These are phyloP conservation scores for Capitulum mitella DNA, from an alignment of 2,888 invertebrate species.

Conservation along the genomic window DNA sequence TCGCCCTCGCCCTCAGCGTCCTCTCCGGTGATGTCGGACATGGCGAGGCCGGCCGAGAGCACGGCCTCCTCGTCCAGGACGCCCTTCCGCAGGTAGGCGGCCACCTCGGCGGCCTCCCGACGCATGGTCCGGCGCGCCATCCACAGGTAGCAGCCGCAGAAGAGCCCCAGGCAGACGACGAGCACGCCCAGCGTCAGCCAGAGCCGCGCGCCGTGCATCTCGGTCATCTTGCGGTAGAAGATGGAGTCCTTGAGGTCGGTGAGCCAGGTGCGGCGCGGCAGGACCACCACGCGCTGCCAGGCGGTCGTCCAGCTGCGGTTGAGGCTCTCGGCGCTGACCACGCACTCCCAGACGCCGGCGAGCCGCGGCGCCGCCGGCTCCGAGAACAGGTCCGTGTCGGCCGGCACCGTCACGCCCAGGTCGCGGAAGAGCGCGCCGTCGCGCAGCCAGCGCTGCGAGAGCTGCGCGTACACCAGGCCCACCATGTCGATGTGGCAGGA, in stretches of 20 bases:
- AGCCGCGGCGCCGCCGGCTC: background rate
- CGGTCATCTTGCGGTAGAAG: constrained; percentile 16
- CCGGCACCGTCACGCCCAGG: constrained; percentile 2
- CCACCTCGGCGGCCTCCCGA: background rate
- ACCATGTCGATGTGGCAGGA: constrained; percentile 22
- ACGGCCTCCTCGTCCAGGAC: background rate
- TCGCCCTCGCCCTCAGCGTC: background rate
- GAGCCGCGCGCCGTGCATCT: constrained; percentile 2
- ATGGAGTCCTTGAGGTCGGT: constrained; percentile 12
- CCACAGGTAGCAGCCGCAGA: constrained; percentile 2
- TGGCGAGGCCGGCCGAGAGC: background rate
- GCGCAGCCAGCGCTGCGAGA: constrained; percentile 14
- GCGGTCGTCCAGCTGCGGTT: constrained; percentile 20
- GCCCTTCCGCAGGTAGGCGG: background rate
- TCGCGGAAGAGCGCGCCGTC: background rate
- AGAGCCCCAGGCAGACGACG: background rate
- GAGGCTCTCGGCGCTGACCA: background rate
- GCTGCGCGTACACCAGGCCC: constrained; percentile 5
- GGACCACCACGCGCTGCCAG: constrained; percentile 14
- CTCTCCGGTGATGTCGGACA: background rate
- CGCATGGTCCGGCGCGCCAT: constrained; percentile 15
- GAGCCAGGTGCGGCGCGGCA: constrained; percentile 17
- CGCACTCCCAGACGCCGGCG: constrained; percentile 21
- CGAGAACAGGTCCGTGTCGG: constrained; percentile 13
- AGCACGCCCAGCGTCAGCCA: constrained; percentile 13